Evolutionary conservation across 2,888 invertebrate genomes (phyloP).

Genomic region (Drosophila macrospina): DNA sequence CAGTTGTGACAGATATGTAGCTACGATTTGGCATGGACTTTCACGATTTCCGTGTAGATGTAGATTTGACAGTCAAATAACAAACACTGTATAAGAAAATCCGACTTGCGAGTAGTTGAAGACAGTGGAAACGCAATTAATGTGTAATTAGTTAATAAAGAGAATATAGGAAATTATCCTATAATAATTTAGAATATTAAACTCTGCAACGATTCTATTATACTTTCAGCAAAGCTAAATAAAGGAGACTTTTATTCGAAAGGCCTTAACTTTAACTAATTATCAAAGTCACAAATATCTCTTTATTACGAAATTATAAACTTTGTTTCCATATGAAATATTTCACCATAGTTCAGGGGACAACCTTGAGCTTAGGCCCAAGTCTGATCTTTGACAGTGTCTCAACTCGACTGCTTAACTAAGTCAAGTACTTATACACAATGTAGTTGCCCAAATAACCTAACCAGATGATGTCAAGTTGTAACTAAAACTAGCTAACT

Average conservation of each 20-base stretch:
- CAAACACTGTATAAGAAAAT: constrained; percentile 5
- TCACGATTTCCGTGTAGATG: constrained; percentile 58
- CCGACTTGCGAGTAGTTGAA: not conserved
- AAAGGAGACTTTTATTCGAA: too few species aligned
- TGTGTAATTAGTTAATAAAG: too few species aligned
- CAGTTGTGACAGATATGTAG: constrained; percentile 41
- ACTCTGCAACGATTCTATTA: too few species aligned
- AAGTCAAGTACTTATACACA: constrained; percentile 1
- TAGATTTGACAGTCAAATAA: not conserved
- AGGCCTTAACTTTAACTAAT: too few species aligned
- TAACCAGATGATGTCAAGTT: constrained; percentile 37
- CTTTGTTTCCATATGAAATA: not conserved
- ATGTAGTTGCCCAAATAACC: constrained; percentile 29
- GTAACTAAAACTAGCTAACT: not conserved
- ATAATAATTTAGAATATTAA: too few species aligned
- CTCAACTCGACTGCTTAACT: constrained; percentile 8
- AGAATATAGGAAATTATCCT: too few species aligned
- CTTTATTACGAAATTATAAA: not conserved
- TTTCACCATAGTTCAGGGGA: not conserved
- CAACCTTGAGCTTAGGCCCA: constrained; percentile 29
- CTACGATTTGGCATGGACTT: constrained; percentile 58
- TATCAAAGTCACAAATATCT: too few species aligned
- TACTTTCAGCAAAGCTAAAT: too few species aligned
- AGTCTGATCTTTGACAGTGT: constrained; percentile 19
- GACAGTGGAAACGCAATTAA: too few species aligned